These are phyloP conservation scores for Halisarca cf. caerulea DNA, from an alignment of 37 sponge, comb jelly and placozoan species.

Conservation along the genomic window DNA sequence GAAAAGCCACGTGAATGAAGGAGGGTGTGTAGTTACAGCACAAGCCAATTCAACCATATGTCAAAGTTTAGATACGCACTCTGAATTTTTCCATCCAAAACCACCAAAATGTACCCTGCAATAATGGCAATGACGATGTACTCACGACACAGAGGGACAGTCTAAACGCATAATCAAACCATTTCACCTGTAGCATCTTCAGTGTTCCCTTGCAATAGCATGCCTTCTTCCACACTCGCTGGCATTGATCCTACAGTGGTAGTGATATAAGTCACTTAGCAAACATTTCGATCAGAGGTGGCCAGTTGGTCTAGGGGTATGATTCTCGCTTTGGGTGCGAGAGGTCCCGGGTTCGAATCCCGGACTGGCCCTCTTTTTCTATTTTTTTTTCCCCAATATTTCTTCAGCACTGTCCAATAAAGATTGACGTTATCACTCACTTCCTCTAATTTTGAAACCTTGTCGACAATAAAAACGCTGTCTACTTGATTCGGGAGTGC, in stretches of 20 bases:
- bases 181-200: slow-evolving; percentile 10
- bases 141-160: neutral
- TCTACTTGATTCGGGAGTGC: slow-evolving; percentile 6
- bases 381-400: slow-evolving; percentile 38
- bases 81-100: slow-evolving; percentile 73
- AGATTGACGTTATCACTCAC: neutral
- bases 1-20: neutral
- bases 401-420: no score
- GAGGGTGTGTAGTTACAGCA: no score
- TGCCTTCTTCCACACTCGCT: neutral
- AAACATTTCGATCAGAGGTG: neutral
- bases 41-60: no score
- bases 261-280: neutral
- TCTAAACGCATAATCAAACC: neutral
- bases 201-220: slow-evolving; percentile 13
- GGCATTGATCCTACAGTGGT: neutral
- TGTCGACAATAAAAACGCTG: neutral
- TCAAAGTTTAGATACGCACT: slow-evolving; percentile 40
- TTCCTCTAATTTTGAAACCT: neutral
- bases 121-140: neutral
- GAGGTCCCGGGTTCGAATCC: slow-evolving; percentile 93
- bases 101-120: slow-evolving; percentile 82
- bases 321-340: slow-evolving; percentile 93
- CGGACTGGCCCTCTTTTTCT: slow-evolving; percentile 83
- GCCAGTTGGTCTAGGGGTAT: slow-evolving; percentile 92